phyloP scores from a whole-genome alignment of 1,140 invertebrate species.

The Magallana ariakensis region DNA sequence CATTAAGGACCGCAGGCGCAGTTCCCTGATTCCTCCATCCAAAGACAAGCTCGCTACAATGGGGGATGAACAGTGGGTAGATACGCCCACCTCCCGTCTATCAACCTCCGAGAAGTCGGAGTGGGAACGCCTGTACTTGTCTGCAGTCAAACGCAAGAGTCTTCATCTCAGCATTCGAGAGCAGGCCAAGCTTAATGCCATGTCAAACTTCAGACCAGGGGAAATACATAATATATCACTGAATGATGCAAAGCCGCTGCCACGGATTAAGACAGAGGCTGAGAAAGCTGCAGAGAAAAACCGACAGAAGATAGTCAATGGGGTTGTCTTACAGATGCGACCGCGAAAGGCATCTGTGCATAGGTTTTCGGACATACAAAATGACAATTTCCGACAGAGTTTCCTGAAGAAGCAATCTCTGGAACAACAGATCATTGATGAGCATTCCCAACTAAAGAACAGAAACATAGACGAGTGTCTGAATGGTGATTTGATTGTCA shows the following conservation, averaged over 20 bases:
- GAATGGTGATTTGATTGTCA: not conserved
- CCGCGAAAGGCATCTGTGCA: constrained; percentile 13
- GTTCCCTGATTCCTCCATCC: constrained; percentile 22
- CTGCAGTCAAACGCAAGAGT: not conserved
- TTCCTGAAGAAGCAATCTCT: not conserved
- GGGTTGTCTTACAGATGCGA: constrained; percentile 27
- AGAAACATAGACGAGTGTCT: not conserved
- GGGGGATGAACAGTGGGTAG: not conserved
- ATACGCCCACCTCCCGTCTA: not conserved
- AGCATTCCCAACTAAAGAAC: not conserved
- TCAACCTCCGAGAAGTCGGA: not conserved
- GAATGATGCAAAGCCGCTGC: not conserved
- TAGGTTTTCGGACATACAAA: constrained; percentile 25
- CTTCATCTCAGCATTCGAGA: not conserved
- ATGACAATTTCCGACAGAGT: not conserved
- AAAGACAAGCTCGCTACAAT: constrained; percentile 26
- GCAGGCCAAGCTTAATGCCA: constrained; percentile 28
- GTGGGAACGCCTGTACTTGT: not conserved
- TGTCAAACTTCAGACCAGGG: constrained; percentile 20
- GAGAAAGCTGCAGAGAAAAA: constrained; percentile 1
- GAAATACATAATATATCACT: constrained; percentile 28
- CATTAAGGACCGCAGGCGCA: not conserved
- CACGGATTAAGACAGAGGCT: constrained; percentile 38
- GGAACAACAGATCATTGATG: not conserved
- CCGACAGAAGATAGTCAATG: constrained; percentile 4